Conservation (phyloP, 2,888 invertebrate species). For the Hetaerina titia region DNA sequence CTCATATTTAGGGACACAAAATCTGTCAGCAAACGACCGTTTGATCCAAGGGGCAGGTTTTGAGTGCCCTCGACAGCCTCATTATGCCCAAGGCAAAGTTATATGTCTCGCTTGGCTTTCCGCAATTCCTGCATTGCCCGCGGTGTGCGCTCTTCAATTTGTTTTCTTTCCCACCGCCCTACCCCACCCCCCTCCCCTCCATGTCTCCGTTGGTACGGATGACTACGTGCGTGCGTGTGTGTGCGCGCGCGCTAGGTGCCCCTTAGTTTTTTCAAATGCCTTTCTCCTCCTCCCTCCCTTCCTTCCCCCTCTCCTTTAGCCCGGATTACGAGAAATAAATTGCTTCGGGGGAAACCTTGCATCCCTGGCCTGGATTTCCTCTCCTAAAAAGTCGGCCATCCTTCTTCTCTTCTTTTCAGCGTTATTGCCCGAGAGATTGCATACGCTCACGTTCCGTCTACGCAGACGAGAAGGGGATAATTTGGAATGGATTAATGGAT, state of each 20-base stretch:
- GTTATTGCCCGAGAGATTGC: not conserved
- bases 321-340: not conserved
- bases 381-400: not conserved
- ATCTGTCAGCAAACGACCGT: not conserved
- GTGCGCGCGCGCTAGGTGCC: not conserved
- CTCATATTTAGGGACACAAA: not conserved
- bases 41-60: not conserved
- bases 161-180: not conserved
- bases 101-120: not conserved
- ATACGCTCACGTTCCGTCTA: not conserved
- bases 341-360: not conserved
- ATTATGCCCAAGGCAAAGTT: conserved; percentile 1
- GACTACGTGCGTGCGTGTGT: not conserved
- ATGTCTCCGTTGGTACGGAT: not conserved
- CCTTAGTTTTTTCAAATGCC: not conserved
- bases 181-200: too few species aligned
- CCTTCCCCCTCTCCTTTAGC: not conserved
- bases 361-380: not conserved
- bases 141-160: not conserved
- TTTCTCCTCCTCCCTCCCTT: not conserved
- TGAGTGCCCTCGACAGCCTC: not conserved
- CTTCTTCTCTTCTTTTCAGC: not conserved
- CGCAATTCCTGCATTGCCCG: not conserved
- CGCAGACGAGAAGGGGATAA: not conserved
- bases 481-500: not conserved